Percentiles rank a stretch among this genome's conserved stretches.
Conservation (phyloP, 1,140 invertebrate genomes). For the Anastrepha obliqua region DNA sequence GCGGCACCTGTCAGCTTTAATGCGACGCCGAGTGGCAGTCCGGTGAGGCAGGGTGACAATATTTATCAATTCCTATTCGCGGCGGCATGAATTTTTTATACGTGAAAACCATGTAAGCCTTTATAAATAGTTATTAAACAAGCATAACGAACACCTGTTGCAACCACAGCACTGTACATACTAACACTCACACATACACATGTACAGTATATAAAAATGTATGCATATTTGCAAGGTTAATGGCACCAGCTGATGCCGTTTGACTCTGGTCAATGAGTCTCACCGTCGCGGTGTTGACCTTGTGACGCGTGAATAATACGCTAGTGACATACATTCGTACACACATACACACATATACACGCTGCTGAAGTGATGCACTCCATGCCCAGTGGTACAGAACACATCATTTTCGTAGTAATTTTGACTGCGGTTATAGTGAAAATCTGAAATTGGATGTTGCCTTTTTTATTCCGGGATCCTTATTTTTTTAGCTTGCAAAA, state of each 20-base stretch:
- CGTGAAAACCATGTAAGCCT: neutral
- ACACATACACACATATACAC: neutral
- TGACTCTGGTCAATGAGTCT: neutral
- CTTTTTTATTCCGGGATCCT: too few species aligned
- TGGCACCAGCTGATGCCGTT: neutral
- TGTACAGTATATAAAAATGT: too few species aligned
- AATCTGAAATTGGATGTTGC: too few species aligned
- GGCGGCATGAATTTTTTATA: neutral
- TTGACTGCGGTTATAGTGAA: too few species aligned
- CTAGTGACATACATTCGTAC: neutral
- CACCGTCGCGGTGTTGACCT: neutral
- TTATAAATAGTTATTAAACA: neutral
- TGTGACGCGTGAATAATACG: neutral
- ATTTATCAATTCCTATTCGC: neutral
- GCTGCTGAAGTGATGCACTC: neutral
- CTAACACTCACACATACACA: neutral
- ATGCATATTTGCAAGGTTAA: too few species aligned
- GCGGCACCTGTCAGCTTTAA: neutral
- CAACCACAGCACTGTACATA: neutral
- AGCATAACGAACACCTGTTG: neutral
- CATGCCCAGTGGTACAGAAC: neutral
- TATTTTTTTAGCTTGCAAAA: too few species aligned
- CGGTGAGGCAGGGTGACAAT: neutral
- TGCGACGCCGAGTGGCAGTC: neutral
- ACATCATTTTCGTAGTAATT: too few species aligned